Evolutionary conservation across 2,888 invertebrate species (phyloP).

Genomic region (Adelphocoris suturalis): DNA sequence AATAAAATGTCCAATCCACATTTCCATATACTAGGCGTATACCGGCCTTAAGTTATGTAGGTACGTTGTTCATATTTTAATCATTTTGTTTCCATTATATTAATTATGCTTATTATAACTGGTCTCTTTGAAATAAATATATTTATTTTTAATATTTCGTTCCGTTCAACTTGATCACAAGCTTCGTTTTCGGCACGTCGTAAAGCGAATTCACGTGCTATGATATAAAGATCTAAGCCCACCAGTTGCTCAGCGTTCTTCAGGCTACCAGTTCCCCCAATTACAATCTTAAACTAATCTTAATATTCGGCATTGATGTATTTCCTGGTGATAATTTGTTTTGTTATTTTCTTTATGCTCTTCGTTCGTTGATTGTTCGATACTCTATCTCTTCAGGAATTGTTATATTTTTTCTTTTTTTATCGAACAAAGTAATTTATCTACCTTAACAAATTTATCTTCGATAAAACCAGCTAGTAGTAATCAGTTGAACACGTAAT

Average conservation of each 20-base stretch:
- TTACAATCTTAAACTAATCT: slow-evolving; percentile 11
- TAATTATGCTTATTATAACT: slow-evolving; percentile 5
- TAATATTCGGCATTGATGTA: not conserved
- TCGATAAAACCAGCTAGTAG: slow-evolving; percentile 59
- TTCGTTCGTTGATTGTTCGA: not conserved
- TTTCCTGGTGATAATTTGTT: not conserved
- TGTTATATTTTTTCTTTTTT: slow-evolving; percentile 3
- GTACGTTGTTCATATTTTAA: not conserved
- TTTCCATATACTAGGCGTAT: not conserved
- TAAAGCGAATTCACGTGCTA: not conserved
- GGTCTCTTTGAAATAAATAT: not conserved
- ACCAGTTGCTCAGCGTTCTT: not conserved
- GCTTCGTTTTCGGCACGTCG: not conserved
- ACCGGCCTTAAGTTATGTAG: not conserved
- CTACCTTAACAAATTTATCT: slow-evolving; percentile 26
- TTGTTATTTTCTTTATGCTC: not conserved
- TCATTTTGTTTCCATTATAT: not conserved
- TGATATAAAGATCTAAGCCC: not conserved
- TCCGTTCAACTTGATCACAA: slow-evolving; percentile 20
- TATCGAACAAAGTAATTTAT: slow-evolving; percentile 15
- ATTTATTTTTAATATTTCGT: not conserved
- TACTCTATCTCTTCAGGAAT: slow-evolving; percentile 5
- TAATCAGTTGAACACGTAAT: slow-evolving; percentile 69
- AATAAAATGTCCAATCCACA: not conserved
- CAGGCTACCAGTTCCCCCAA: not conserved